These are phyloP conservation scores for Himalopsyche kuldschensis DNA, from an alignment of 2,888 invertebrate genomes.

Conservation along the genomic window DNA sequence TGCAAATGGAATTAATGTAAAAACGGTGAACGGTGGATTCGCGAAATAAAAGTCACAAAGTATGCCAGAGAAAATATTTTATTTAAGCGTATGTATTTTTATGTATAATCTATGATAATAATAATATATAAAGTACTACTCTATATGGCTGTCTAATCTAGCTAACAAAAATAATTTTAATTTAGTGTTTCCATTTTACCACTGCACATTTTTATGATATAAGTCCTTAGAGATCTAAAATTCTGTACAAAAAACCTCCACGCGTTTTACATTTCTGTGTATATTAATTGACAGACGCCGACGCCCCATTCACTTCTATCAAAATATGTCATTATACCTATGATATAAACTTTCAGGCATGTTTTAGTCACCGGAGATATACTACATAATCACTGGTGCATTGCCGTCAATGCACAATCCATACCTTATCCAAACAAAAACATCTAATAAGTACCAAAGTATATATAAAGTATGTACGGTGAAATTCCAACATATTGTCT, in stretches of 20 bases:
- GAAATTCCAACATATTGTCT: too few relatives aligned
- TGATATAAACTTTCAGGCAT: neutral
- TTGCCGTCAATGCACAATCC: neutral
- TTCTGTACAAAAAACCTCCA: neutral
- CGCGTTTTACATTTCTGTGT: neutral
- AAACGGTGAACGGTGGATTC: too few relatives aligned
- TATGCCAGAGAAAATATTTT: constrained; percentile 53
- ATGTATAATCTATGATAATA: constrained; percentile 11
- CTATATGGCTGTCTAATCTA: constrained; percentile 39
- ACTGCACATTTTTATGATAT: neutral
- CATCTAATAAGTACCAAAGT: neutral
- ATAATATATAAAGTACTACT: constrained; percentile 26
- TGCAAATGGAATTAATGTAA: too few relatives aligned
- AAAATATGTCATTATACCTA: neutral
- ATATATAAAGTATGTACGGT: too few relatives aligned
- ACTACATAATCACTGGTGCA: neutral
- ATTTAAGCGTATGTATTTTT: constrained; percentile 57
- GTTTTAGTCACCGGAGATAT: neutral
- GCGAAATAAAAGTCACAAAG: constrained; percentile 48
- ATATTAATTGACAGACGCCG: neutral
- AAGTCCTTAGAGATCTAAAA: neutral
- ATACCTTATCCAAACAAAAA: neutral
- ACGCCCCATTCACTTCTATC: neutral
- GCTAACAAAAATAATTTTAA: constrained; percentile 32
- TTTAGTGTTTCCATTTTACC: neutral